Percentiles rank a stretch among this genome's conserved stretches.
Evolutionary conservation across 2,113 vertebrate genomes (phyloP).

Genomic region (Tragulus kanchil): DNA sequence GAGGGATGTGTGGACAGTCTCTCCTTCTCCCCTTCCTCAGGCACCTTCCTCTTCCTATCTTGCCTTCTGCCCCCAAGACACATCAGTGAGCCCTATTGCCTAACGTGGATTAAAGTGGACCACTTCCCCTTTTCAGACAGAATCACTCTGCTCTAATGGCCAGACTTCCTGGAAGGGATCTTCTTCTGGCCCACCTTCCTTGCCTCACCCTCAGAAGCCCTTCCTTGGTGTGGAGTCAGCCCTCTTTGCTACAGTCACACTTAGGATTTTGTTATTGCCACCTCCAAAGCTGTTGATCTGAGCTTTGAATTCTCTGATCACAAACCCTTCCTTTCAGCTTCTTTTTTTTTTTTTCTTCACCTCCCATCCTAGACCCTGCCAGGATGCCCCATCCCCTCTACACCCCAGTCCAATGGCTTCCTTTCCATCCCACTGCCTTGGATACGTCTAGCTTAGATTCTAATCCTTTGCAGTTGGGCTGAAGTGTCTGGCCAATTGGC

Average conservation of each 20-base stretch:
- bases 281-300: neutral
- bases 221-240: too few relatives aligned
- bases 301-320: neutral
- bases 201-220: neutral
- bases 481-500: neutral
- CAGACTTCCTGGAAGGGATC: neutral
- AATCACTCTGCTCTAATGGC: neutral
- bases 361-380: neutral
- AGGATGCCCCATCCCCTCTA: neutral
- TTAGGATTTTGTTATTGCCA: neutral
- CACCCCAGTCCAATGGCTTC: neutral
- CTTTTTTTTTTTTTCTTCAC: neutral
- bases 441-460: neutral
- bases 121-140: neutral
- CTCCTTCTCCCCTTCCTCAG: too few relatives aligned
- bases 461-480: neutral
- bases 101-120: neutral
- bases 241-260: neutral
- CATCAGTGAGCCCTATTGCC: neutral
- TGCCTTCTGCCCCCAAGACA: neutral
- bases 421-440: neutral
- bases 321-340: neutral
- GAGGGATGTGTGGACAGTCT: neutral
- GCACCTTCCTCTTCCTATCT: neutral
- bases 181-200: neutral